Conservation (phyloP, 92 coral and sea anemone species). For the Porites rus region DNA sequence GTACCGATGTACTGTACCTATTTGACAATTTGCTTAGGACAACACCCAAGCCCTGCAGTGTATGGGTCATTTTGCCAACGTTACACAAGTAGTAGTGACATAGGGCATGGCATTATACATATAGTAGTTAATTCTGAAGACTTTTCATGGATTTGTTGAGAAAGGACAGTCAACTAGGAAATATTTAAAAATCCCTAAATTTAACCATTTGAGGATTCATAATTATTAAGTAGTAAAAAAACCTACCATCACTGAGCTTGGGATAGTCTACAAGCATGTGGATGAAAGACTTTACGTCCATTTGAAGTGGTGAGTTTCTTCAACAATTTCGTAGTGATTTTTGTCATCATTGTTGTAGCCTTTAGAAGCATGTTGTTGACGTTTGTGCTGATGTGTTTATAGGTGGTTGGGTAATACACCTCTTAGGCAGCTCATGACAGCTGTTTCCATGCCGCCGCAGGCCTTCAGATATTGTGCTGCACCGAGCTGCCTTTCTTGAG, state of each 20-base stretch:
- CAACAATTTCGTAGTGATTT: constrained; percentile 19
- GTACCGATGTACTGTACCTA: too few relatives aligned
- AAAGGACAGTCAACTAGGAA: too few relatives aligned
- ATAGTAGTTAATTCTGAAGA: too few relatives aligned
- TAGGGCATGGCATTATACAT: too few relatives aligned
- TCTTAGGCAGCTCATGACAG: constrained; percentile 53
- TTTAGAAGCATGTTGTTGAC: constrained; percentile 35
- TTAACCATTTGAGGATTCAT: background rate
- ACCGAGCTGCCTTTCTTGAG: constrained; percentile 49
- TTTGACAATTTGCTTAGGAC: too few relatives aligned
- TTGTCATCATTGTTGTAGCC: background rate
- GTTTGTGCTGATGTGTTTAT: constrained; percentile 54
- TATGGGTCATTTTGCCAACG: too few relatives aligned
- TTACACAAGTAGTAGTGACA: too few relatives aligned
- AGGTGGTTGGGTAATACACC: constrained; percentile 53
- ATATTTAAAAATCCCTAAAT: background rate
- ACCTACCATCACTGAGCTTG: background rate
- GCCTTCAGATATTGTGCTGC: constrained; percentile 41
- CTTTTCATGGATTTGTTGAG: too few relatives aligned
- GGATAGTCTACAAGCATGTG: constrained; percentile 8
- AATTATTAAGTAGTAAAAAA: background rate
- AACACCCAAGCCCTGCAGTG: too few relatives aligned
- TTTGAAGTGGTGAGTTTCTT: constrained; percentile 37
- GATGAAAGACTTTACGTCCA: background rate
- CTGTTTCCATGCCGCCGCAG: constrained; percentile 51